phyloP scores from a whole-genome alignment of 2,113 vertebrate species.

The Rutilus rutilus region DNA sequence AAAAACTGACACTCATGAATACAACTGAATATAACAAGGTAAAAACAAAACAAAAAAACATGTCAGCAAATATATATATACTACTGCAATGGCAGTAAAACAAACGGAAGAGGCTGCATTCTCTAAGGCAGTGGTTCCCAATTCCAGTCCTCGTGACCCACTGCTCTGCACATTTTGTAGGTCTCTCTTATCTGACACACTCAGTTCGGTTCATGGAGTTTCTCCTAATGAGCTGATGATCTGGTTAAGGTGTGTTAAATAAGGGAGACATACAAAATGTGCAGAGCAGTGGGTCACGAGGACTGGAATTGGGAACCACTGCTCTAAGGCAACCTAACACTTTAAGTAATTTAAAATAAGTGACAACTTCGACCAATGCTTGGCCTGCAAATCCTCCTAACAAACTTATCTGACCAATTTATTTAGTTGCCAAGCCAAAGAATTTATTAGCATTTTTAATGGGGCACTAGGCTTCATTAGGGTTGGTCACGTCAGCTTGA shows the following conservation, averaged over 20 bases:
- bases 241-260: too few species aligned
- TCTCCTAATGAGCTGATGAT: too few species aligned
- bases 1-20: not conserved
- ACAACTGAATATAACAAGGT: not conserved
- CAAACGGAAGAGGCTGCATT: not conserved
- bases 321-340: not conserved
- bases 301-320: too few species aligned
- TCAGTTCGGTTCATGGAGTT: too few species aligned
- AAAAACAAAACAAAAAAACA: not conserved
- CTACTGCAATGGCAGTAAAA: constrained; percentile 49
- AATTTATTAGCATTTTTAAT: not conserved
- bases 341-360: not conserved
- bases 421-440: not conserved
- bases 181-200: too few species aligned
- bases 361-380: not conserved
- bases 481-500: not conserved
- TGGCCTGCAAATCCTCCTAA: not conserved
- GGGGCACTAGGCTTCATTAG: not conserved
- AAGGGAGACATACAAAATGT: too few species aligned
- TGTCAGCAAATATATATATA: constrained; percentile 19
- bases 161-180: too few species aligned
- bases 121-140: too few species aligned
- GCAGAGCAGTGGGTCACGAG: too few species aligned
- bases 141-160: too few species aligned
- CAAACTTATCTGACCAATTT: not conserved